Evolutionary conservation across 2,888 invertebrate genomes (phyloP).

Genomic region (Linnaemya tessellans): DNA sequence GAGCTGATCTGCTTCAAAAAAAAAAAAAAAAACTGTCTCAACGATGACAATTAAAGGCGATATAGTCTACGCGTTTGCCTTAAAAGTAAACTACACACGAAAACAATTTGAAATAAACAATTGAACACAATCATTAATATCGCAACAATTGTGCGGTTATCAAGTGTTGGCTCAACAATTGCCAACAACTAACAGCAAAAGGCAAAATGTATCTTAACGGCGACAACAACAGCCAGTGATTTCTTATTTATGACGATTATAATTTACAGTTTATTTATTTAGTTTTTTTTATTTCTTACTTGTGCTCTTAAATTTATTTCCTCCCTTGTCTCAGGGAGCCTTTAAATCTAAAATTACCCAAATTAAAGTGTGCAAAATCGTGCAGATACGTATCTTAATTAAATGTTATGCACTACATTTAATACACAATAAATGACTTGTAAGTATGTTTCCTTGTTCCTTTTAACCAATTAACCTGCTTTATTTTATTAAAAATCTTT

Average conservation of each 20-base stretch:
- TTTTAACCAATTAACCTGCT: constrained; percentile 44
- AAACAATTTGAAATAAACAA: constrained; percentile 39
- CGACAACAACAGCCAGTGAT: neutral
- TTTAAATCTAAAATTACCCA: constrained; percentile 29
- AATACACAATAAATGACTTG: constrained; percentile 57
- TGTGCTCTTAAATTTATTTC: neutral
- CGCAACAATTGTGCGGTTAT: constrained; percentile 45
- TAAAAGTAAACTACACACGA: constrained; percentile 33
- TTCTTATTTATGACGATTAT: constrained; percentile 33
- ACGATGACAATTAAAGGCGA: constrained; percentile 68
- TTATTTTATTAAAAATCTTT: too few species aligned
- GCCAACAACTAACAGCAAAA: constrained; percentile 11
- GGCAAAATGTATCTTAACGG: constrained; percentile 2
- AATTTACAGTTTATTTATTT: constrained; percentile 43
- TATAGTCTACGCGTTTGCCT: constrained; percentile 74
- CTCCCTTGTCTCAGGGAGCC: neutral
- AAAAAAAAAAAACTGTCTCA: constrained; percentile 50
- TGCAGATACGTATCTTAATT: constrained; percentile 65
- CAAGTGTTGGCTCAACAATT: constrained; percentile 57
- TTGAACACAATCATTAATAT: constrained; percentile 55
- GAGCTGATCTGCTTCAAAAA: constrained; percentile 69
- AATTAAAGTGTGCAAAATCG: constrained; percentile 54
- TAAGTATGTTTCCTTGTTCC: constrained; percentile 63
- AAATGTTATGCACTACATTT: constrained; percentile 60
- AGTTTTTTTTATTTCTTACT: neutral